Evolutionary conservation across 2,888 invertebrate genomes (phyloP).

Genomic region (Clepsis dumicolana): DNA sequence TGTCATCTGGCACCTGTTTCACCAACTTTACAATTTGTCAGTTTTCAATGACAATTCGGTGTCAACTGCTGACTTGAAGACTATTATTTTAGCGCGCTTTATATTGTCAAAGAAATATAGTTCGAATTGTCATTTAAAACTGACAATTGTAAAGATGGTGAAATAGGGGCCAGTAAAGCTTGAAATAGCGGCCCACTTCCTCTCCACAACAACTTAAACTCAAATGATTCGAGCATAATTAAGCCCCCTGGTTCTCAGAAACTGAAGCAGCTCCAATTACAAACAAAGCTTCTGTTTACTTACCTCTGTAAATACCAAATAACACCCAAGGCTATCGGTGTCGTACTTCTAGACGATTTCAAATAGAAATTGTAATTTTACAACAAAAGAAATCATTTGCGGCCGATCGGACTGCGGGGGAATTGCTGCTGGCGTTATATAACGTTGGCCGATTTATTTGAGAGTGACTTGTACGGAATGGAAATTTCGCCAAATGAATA

Average conservation of each 20-base stretch:
- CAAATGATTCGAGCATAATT: neutral
- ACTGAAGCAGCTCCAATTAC: neutral
- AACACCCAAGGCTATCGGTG: conserved; percentile 9
- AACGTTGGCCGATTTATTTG: conserved; percentile 35
- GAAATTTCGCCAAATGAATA: conserved; percentile 38
- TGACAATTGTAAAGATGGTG: too few relatives aligned
- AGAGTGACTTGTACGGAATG: conserved; percentile 30
- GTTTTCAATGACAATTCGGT: too few relatives aligned
- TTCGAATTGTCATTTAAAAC: neutral
- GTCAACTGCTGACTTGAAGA: too few relatives aligned
- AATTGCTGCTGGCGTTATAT: conserved; percentile 29
- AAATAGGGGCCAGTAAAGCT: neutral
- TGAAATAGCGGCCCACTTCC: too few relatives aligned
- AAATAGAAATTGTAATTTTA: conserved; percentile 29
- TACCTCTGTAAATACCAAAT: conserved; percentile 20
- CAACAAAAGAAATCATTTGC: conserved; percentile 36
- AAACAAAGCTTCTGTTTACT: conserved; percentile 5
- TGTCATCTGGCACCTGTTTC: too few relatives aligned
- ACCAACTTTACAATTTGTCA: too few relatives aligned
- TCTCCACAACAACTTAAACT: neutral
- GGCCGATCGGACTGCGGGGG: conserved; percentile 24
- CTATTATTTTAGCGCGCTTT: too few relatives aligned
- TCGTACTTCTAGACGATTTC: conserved; percentile 16
- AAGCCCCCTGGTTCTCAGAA: neutral
- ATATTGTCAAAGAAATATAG: too few relatives aligned